Base-by-base conservation (phyloP, 2,888 invertebrate species). In the Drosophila histrio region DNA sequence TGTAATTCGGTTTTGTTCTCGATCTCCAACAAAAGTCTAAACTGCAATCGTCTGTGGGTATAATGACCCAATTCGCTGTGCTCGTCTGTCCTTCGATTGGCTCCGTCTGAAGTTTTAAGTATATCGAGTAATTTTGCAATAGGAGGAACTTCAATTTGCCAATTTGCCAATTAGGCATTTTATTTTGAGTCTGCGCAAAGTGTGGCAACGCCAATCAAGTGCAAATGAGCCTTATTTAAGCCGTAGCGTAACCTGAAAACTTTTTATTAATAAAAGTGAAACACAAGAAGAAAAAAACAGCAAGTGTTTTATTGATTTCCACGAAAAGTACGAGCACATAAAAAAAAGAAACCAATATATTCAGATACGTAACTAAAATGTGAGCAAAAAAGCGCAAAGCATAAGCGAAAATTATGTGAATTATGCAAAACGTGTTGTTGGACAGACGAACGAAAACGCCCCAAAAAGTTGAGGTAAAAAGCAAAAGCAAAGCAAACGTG, bases 281-380 rank as follows among this genome's bases (percentile, higher is more conserved):
- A 38, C 1, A 15, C 2, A 47, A 52, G 8, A 7, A n/a, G 17
- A 4, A 19, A 21, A 53, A 41, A 59, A 11, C 5, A 11, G 32
- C 77, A 73, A 67, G 84, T 80, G 62, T 65, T 78, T 87, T 79
- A 85, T 81, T 82, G 87, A 87, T 79, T 81, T 85, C 87, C 87
- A 85, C 87, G 81, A 81, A 81, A 66, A 54, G 54, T 36, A 26
- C 19, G 24, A 30, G 26, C 5, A 34, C 15, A 13, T 38, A 60
- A 41, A 32, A 43, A 39, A 56, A 54, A 41, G 26, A 74, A 75
- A 60, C 60, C 76, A 82, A 83, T 83, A 64, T 62, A n/a, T 46
- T 36, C 26, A 62, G 43, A 57, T 72, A 77, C 77, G 73, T 84
- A 84, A 83, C 76, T 53, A 38, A 70, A 73, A 73, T 77, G 52